Percentiles rank a stretch among this genome's conserved stretches.
phyloP scores from a whole-genome alignment of 2,113 vertebrate genomes.

The Hippocampus comes region DNA sequence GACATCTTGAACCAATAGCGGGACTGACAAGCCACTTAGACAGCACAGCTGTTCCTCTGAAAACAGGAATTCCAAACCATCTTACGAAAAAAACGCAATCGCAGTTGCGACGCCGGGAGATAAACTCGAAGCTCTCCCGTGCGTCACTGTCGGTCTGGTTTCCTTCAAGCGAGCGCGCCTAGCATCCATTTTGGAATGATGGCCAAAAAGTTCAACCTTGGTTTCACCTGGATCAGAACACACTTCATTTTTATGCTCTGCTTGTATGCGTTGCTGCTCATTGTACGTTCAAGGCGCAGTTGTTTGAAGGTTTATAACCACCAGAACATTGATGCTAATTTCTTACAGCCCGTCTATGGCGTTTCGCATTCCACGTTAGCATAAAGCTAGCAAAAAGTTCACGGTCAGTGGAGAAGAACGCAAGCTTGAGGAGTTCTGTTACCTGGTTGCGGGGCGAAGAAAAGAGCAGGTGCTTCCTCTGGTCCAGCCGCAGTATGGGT shows the following conservation, averaged over 20 bases:
- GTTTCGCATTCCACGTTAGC: neutral
- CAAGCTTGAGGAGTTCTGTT: constrained; percentile 15
- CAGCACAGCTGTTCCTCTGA: constrained; percentile 33
- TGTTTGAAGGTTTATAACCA: neutral
- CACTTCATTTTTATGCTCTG: neutral
- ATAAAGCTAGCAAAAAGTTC: neutral
- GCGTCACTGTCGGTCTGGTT: too few species aligned
- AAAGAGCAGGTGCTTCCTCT: constrained; percentile 85
- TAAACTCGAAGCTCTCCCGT: neutral
- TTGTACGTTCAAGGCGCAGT: neutral
- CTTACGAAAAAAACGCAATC: constrained; percentile 35
- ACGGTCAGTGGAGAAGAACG: neutral
- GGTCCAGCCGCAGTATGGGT: constrained; percentile 95
- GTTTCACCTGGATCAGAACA: too few species aligned
- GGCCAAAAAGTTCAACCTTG: neutral
- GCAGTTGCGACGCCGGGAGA: constrained; percentile 26
- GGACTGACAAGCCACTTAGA: constrained; percentile 31
- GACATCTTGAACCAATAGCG: constrained; percentile 45
- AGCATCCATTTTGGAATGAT: neutral
- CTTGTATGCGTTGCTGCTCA: neutral
- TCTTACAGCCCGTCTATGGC: neutral
- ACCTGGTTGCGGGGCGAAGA: constrained; percentile 86
- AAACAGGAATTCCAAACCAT: constrained; percentile 18
- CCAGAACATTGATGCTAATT: neutral
- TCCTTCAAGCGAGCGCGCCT: too few species aligned